These are phyloP conservation scores for Silurus aristotelis DNA, from an alignment of 2,797 vertebrate genomes.

Conservation along the genomic window DNA sequence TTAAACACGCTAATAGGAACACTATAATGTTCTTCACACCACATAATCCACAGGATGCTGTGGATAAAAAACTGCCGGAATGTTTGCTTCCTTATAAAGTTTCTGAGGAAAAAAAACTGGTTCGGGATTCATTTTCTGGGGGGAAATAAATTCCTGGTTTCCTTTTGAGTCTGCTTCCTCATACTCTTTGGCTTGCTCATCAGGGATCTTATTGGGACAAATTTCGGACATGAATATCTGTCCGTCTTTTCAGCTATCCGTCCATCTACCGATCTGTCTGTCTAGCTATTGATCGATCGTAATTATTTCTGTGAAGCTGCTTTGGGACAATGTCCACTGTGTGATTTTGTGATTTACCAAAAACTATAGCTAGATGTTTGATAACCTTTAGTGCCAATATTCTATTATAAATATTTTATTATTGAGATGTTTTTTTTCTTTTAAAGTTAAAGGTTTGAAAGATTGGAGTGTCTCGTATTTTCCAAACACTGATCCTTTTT, in stretches of 20 bases:
- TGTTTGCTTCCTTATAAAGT: background rate
- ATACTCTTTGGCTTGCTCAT: too few relatives aligned
- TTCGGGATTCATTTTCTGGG: background rate
- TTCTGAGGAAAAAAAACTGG: background rate
- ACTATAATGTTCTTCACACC: background rate
- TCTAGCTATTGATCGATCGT: too few relatives aligned
- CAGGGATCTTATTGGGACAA: too few relatives aligned
- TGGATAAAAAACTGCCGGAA: background rate
- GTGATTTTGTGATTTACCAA: too few relatives aligned
- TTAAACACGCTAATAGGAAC: conserved; percentile 29
- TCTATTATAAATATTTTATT: background rate
- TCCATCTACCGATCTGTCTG: too few relatives aligned
- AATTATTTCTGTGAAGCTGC: too few relatives aligned
- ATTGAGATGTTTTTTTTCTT: background rate
- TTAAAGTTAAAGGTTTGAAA: background rate
- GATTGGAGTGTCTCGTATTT: background rate
- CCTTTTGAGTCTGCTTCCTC: too few relatives aligned
- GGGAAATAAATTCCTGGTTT: background rate
- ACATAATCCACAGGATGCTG: background rate
- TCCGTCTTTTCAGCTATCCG: too few relatives aligned
- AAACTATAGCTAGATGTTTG: too few relatives aligned
- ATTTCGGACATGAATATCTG: too few relatives aligned
- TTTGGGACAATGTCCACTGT: too few relatives aligned
- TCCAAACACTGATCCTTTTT: background rate
- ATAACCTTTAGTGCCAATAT: too few relatives aligned